Conservation (phyloP, 2,797 vertebrate genomes). For the Macropodus opercularis region DNA sequence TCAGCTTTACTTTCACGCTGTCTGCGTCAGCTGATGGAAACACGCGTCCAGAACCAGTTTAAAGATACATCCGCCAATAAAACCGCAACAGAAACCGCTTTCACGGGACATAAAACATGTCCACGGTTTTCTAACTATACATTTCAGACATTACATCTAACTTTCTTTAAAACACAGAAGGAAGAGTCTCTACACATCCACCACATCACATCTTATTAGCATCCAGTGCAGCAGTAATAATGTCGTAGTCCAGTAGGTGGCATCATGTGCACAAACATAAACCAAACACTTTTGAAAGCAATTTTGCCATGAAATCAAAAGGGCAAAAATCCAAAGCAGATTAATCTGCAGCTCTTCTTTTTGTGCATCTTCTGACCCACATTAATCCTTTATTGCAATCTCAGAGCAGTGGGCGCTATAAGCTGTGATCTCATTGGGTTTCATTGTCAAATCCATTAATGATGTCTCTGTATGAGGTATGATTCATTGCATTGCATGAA, state of each 20-base stretch:
- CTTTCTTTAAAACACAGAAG: no score
- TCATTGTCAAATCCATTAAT: no score
- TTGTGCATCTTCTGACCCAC: slow-evolving; percentile 5
- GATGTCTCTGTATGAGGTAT: no score
- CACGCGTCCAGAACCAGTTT: no score
- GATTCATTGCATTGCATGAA: no score
- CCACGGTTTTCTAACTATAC: no score
- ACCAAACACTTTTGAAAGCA: background rate
- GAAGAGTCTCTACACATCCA: background rate
- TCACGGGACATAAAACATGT: no score
- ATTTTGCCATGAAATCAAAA: slow-evolving; percentile 3
- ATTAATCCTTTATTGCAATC: background rate
- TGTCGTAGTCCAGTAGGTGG: slow-evolving; percentile 58
- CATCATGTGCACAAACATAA: slow-evolving; percentile 33
- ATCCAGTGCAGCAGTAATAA: background rate
- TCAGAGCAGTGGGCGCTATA: background rate
- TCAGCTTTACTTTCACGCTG: no score
- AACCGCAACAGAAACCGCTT: no score
- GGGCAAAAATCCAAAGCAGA: slow-evolving; percentile 1
- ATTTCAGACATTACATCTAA: no score
- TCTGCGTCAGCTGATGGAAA: no score
- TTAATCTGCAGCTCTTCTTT: slow-evolving; percentile 23
- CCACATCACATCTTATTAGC: background rate
- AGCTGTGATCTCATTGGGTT: background rate
- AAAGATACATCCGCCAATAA: no score